Evolutionary conservation across 2,888 invertebrate genomes (phyloP).

Genomic region (Tenthredo amoena): DNA sequence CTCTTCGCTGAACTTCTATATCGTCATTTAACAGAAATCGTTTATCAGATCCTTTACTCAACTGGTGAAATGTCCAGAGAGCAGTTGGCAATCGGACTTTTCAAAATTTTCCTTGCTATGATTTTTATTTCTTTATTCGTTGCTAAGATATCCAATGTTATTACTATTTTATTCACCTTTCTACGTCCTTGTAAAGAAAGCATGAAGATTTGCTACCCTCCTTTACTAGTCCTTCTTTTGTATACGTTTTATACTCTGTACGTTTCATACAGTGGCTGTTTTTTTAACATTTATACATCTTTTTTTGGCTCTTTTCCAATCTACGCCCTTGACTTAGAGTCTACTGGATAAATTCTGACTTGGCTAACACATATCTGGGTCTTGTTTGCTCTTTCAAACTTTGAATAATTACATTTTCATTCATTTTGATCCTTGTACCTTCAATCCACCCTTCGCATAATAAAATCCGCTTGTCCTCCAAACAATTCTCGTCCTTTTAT

Average conservation of each 20-base stretch:
- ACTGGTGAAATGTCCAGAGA: not conserved
- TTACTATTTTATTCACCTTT: not conserved
- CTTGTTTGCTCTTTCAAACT: not conserved
- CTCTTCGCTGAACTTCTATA: not conserved
- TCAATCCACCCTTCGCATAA: not conserved
- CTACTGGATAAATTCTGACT: not conserved
- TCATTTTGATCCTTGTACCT: not conserved
- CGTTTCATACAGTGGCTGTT: not conserved
- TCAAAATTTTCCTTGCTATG: not conserved
- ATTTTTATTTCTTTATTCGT: not conserved
- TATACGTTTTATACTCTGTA: not conserved
- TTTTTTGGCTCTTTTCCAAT: not conserved
- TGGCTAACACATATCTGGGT: not conserved
- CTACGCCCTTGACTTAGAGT: not conserved
- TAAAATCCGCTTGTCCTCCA: constrained; percentile 12
- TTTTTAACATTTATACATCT: not conserved
- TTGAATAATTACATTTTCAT: not conserved
- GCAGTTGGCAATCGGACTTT: not conserved
- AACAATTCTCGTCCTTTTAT: constrained; percentile 1
- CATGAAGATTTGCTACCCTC: not conserved
- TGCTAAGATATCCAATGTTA: not conserved
- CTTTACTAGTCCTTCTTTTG: not conserved
- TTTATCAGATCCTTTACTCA: not conserved
- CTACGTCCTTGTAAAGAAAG: not conserved
- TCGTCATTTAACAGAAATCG: not conserved